Percentiles rank a stretch among this genome's conserved stretches.
These are phyloP conservation scores for Drosophila helvetica DNA, from an alignment of 2,888 invertebrate genomes.

Conservation along the genomic window DNA sequence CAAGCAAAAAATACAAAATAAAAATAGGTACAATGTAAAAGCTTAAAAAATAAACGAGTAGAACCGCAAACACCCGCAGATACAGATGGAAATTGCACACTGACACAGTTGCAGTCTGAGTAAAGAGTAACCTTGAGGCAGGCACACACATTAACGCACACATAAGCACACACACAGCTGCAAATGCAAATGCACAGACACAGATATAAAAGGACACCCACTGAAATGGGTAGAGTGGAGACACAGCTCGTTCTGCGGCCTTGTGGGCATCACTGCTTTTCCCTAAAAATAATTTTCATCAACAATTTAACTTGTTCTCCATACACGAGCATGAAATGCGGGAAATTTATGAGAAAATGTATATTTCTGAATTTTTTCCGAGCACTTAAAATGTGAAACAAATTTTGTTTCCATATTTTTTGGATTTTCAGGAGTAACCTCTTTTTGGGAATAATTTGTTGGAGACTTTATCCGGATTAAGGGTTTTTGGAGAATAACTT, in stretches of 20 bases:
- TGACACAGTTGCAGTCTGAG: constrained; percentile 40
- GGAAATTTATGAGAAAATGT: neutral
- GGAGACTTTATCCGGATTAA: too few species aligned
- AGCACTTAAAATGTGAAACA: neutral
- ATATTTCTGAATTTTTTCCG: neutral
- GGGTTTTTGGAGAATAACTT: too few species aligned
- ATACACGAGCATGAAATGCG: neutral
- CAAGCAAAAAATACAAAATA: constrained; percentile 10
- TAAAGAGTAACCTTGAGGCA: constrained; percentile 44
- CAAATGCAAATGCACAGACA: constrained; percentile 21
- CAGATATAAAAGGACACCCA: constrained; percentile 6
- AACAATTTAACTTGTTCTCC: neutral
- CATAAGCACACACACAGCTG: constrained; percentile 4
- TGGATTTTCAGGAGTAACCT: neutral
- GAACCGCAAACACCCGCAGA: constrained; percentile 9
- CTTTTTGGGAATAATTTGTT: too few species aligned
- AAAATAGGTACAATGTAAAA: constrained; percentile 24
- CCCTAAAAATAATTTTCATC: neutral
- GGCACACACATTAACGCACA: neutral
- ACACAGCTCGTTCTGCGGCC: constrained; percentile 8
- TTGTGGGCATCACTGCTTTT: constrained; percentile 10
- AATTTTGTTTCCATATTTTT: too few species aligned
- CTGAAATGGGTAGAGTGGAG: constrained; percentile 1
- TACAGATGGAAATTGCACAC: constrained; percentile 31
- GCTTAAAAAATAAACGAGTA: constrained; percentile 28